These are phyloP conservation scores for Limnephilus rhombicus DNA, from an alignment of 2,888 invertebrate species.

Conservation along the genomic window DNA sequence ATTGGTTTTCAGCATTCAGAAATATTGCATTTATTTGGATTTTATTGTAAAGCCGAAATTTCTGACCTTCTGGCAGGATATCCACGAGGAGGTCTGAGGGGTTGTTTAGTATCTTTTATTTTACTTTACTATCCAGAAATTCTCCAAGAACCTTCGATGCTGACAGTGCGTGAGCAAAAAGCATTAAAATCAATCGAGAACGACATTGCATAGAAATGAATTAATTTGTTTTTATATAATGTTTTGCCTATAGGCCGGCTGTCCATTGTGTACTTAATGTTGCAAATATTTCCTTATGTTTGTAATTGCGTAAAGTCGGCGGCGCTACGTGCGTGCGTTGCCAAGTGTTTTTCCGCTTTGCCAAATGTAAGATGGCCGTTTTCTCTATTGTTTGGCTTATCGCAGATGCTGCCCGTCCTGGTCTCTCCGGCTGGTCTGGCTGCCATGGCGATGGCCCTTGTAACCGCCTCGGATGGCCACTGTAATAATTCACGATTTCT, in stretches of 20 bases:
- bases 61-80: too few species aligned
- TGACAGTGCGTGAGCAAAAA: neutral
- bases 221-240: neutral
- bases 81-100: too few species aligned
- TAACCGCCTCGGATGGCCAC: slow-evolving; percentile 11
- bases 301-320: slow-evolving; percentile 61
- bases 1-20: too few species aligned
- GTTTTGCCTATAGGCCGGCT: neutral
- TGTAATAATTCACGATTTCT: slow-evolving; percentile 36
- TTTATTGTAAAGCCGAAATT: too few species aligned
- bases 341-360: slow-evolving; percentile 54
- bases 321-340: slow-evolving; percentile 59
- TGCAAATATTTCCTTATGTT: slow-evolving; percentile 58
- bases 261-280: slow-evolving; percentile 54
- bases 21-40: too few species aligned
- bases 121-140: neutral
- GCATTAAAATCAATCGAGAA: neutral
- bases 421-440: neutral
- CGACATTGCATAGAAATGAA: neutral
- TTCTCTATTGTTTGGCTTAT: slow-evolving; percentile 64
- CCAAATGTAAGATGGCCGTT: slow-evolving; percentile 63
- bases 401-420: slow-evolving; percentile 9
- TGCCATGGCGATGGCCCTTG: neutral
- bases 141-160: neutral
- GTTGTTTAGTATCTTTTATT: neutral